These are phyloP conservation scores for Lophura swinhoii DNA, from an alignment of 2,797 vertebrate species.

Conservation along the genomic window DNA sequence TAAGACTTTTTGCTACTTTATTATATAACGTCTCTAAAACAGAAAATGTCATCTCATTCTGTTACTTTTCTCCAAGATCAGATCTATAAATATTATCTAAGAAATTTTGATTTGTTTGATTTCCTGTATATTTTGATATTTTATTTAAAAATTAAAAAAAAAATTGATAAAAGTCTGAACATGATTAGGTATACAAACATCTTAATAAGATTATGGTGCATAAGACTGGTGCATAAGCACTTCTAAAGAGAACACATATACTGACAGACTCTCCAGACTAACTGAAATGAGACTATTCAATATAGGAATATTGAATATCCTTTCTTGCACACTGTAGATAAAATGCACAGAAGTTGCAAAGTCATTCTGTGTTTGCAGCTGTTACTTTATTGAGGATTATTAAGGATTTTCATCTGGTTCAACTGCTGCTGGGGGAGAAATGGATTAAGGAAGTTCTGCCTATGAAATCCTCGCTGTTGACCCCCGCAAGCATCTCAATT, in stretches of 20 bases:
- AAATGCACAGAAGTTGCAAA: neutral
- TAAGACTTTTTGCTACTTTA: neutral
- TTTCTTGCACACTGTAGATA: neutral
- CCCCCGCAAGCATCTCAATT: neutral
- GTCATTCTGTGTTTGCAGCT: neutral
- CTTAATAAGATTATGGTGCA: neutral
- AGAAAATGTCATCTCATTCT: neutral
- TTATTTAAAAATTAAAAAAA: too few relatives aligned
- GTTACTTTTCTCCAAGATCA: neutral
- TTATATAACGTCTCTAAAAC: neutral
- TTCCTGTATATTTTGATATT: neutral
- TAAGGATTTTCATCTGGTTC: neutral
- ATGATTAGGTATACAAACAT: neutral
- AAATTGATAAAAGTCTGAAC: neutral
- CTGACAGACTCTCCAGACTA: neutral
- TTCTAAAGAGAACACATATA: neutral
- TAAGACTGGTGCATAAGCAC: fast-evolving
- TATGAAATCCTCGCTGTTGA: neutral
- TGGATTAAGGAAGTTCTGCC: neutral
- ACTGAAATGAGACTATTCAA: neutral
- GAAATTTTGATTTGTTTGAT: neutral
- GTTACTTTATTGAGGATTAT: neutral
- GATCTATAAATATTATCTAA: neutral
- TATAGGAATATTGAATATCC: neutral
- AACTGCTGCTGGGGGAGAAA: neutral